phyloP scores from a whole-genome alignment of 2,113 vertebrate genomes.

The Daboia siamensis region DNA sequence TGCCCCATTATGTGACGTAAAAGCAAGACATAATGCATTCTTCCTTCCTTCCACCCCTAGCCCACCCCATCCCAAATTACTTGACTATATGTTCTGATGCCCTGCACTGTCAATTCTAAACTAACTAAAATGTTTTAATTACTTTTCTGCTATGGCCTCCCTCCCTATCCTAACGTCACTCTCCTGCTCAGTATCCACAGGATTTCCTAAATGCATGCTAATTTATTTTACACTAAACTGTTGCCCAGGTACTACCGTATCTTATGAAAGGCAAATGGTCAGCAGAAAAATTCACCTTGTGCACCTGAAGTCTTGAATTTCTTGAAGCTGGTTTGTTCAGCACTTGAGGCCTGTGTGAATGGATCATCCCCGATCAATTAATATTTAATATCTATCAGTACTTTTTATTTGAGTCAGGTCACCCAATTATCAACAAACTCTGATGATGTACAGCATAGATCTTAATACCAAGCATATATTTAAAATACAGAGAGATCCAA shows the following conservation, averaged over 20 bases:
- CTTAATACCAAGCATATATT: background rate
- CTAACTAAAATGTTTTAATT: slow-evolving; percentile 5
- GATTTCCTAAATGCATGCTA: background rate
- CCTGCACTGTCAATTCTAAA: background rate
- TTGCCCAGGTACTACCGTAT: no score
- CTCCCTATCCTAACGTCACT: background rate
- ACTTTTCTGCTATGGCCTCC: background rate
- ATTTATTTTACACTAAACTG: background rate
- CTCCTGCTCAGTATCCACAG: no score
- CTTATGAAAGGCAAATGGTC: background rate
- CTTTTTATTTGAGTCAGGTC: background rate
- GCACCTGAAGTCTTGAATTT: background rate
- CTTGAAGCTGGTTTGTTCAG: background rate
- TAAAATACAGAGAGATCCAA: background rate
- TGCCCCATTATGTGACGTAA: background rate
- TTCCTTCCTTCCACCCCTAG: background rate
- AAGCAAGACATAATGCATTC: background rate
- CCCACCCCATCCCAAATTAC: background rate
- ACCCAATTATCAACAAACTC: background rate
- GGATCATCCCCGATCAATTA: background rate
- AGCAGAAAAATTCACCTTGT: background rate
- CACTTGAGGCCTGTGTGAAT: no score
- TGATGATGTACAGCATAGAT: background rate
- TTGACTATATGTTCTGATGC: background rate
- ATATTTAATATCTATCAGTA: background rate